A percentile compares a stretch with the other conserved stretches of the same genome.
These are phyloP conservation scores for Panthera tigris DNA, from an alignment of 2,113 vertebrate genomes.

Conservation along the genomic window DNA sequence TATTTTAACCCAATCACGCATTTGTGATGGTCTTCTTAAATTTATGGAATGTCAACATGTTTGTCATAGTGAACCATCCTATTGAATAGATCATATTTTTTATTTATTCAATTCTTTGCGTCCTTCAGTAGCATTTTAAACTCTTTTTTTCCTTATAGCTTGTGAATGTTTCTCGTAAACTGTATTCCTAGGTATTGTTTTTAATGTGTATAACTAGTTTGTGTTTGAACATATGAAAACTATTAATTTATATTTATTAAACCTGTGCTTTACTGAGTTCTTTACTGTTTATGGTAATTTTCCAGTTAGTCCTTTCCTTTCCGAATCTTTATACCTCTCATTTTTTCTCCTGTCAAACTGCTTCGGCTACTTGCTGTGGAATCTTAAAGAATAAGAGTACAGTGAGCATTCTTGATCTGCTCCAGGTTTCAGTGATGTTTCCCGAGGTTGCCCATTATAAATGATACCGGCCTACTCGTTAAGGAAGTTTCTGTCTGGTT, in stretches of 20 bases:
- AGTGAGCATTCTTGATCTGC: neutral
- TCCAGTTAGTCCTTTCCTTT: neutral
- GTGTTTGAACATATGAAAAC: neutral
- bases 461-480: neutral
- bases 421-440: neutral
- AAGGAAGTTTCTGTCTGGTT: neutral
- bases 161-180: neutral
- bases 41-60: neutral
- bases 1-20: neutral
- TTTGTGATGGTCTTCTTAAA: neutral
- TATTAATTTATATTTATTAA: neutral
- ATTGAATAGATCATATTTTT: neutral
- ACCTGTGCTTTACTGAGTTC: neutral
- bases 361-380: neutral
- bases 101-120: neutral
- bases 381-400: neutral
- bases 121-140: neutral
- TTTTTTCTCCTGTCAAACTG: neutral
- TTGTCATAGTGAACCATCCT: neutral
- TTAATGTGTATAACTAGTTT: neutral
- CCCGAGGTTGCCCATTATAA: neutral
- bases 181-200: neutral
- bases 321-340: neutral
- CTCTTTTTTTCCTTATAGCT: neutral
- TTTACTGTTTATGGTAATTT: conserved; percentile 29